Evolutionary conservation across 1,140 invertebrate genomes (phyloP).

Genomic region (Calosoma granatense): DNA sequence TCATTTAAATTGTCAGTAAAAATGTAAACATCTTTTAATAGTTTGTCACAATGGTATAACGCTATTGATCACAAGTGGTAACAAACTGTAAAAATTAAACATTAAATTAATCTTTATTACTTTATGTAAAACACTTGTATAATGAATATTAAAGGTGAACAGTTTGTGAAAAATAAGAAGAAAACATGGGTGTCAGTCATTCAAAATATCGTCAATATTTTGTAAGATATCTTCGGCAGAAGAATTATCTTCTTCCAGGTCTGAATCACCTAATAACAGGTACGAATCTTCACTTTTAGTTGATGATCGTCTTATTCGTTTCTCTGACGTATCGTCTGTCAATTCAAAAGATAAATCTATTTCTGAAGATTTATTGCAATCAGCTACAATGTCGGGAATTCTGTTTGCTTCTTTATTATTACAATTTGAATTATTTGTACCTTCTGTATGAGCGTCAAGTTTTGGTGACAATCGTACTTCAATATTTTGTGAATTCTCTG

Average conservation of each 20-base stretch:
- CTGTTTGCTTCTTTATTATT: not conserved
- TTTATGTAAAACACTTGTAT: not conserved
- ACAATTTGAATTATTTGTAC: too few relatives aligned
- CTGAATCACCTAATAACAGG: not conserved
- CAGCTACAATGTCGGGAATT: not conserved
- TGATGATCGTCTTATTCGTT: not conserved
- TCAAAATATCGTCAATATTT: conserved; percentile 7
- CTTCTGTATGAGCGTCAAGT: not conserved
- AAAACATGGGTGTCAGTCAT: conserved; percentile 7
- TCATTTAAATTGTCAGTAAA: not conserved
- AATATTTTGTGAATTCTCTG: not conserved
- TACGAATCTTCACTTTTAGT: not conserved
- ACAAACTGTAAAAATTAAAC: not conserved
- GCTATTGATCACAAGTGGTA: not conserved
- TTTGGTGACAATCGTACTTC: not conserved
- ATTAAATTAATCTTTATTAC: not conserved
- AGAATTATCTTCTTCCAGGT: not conserved
- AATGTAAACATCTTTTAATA: not conserved
- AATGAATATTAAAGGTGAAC: not conserved
- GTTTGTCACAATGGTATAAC: not conserved
- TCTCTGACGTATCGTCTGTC: not conserved
- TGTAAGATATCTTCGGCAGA: not conserved
- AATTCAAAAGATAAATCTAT: not conserved
- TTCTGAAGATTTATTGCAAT: not conserved
- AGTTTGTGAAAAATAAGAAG: not conserved